Base-by-base conservation (phyloP, 2,113 vertebrate species). In the Leptobrachium leishanense region DNA sequence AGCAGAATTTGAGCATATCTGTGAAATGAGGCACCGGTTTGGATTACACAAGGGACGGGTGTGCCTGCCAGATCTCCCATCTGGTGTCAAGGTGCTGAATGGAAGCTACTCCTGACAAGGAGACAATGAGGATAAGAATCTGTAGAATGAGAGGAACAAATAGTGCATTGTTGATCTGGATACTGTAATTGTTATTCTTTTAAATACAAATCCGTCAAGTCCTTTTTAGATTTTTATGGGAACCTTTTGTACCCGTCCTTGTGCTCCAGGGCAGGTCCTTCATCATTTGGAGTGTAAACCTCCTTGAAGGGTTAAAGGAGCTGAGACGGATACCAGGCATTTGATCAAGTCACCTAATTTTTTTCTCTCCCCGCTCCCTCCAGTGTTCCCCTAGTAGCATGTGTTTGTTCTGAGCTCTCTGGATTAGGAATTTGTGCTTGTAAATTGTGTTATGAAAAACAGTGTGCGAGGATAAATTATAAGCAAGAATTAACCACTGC, bases 11-110 rank as follows among this genome's bases (percentile, higher is more conserved):
- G 84, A 90, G 82, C 86, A 79, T 82, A 85, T 90, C 88, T 89
- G 85, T 1, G 86, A 89, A 86, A 88, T 86, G 86, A 92, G 85
- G 76, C 85, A 85, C 87, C 84, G 84, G 85, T 72, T 90, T 87
- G 79, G 86, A 79, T 90, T 88, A 82, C 87, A 88, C 83, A 85
- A 83, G 86, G 86, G 81, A 84, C 0, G 50, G 55, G 84, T 77
- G 43, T 0, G 39, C 74, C 75, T 87, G 85, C 87, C 82, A 88
- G 85, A 76, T 77, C 42, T 84, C 81, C 79, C 55, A 77, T 79
- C 85, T 89, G 87, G 81, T 85, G 82, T 81, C n/a, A 50, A 81
- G 72, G 68, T 82, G 83, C 76, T 85, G 79, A 81, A 78, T 75
- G 83, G 84, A 81, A 84, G 82, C 20, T 13, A 75, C 73, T 0